phyloP scores from a whole-genome alignment of 2,888 invertebrate species.

The Dicranocentrus wangi region DNA sequence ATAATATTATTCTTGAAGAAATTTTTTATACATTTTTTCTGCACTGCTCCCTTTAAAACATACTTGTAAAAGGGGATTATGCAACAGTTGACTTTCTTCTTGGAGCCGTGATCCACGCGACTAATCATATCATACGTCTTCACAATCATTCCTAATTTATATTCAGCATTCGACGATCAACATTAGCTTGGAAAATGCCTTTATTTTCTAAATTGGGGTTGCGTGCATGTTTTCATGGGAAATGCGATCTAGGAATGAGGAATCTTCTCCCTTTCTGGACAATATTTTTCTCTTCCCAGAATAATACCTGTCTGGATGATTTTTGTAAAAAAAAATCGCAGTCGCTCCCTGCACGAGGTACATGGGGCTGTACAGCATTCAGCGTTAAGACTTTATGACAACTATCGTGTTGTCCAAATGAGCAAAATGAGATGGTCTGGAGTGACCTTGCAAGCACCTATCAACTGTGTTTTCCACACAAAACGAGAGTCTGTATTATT shows the following conservation, averaged over 20 bases:
- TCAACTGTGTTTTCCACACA: conserved; percentile 4
- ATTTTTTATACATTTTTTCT: conserved; percentile 5
- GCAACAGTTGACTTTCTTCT: conserved; percentile 36
- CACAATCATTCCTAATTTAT: neutral
- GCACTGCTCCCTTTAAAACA: neutral
- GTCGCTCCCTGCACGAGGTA: too few species aligned
- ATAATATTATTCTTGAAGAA: too few species aligned
- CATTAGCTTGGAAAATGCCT: neutral
- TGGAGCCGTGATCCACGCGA: neutral
- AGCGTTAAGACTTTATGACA: too few species aligned
- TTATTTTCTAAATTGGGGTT: conserved; percentile 10
- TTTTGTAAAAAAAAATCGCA: too few species aligned
- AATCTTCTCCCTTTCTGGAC: conserved; percentile 13
- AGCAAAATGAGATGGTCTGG: conserved; percentile 3
- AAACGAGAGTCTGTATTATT: neutral
- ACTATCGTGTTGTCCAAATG: neutral
- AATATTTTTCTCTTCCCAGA: too few species aligned
- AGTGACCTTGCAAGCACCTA: conserved; percentile 37
- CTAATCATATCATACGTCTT: neutral
- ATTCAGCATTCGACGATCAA: too few species aligned
- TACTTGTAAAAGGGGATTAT: conserved; percentile 34
- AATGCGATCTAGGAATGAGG: neutral
- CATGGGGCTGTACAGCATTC: too few species aligned
- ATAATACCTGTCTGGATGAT: too few species aligned
- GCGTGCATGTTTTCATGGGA: conserved; percentile 30